These are phyloP conservation scores for Philhelius pedissequus DNA, from an alignment of 2,888 invertebrate genomes.

Conservation along the genomic window DNA sequence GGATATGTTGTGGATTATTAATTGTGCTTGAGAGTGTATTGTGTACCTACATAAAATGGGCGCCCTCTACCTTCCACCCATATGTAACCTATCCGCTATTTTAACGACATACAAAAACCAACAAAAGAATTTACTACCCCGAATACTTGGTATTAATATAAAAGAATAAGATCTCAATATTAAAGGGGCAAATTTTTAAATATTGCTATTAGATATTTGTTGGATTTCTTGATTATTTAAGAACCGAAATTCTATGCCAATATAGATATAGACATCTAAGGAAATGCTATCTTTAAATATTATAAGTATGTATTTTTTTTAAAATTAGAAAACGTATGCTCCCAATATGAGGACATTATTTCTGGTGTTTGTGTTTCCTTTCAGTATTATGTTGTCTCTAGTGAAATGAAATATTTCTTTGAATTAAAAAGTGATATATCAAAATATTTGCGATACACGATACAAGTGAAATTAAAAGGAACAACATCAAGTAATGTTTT, in stretches of 20 bases:
- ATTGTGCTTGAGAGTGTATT: slow-evolving; percentile 25
- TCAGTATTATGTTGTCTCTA: not conserved
- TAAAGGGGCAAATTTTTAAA: no score
- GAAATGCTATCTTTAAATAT: not conserved
- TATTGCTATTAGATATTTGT: no score
- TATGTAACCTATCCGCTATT: not conserved
- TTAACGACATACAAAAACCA: not conserved
- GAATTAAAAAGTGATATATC: slow-evolving; percentile 26
- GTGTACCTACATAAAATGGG: slow-evolving; percentile 1
- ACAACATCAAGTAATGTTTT: slow-evolving; percentile 14
- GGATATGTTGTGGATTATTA: slow-evolving; percentile 18
- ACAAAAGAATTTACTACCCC: not conserved
- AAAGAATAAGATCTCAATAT: not conserved
- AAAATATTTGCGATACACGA: not conserved
- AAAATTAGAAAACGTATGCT: slow-evolving; percentile 12
- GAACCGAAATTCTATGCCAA: not conserved
- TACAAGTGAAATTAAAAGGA: slow-evolving; percentile 3
- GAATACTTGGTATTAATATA: no score
- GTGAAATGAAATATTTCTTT: not conserved
- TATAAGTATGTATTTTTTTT: not conserved
- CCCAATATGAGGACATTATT: slow-evolving; percentile 1
- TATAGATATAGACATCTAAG: not conserved
- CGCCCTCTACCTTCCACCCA: not conserved
- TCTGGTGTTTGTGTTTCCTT: not conserved
- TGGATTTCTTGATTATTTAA: not conserved